Percentiles rank a stretch among this genome's conserved stretches.
Evolutionary conservation across 2,797 vertebrate genomes (phyloP).

Genomic region (Ctenopoma multispine): DNA sequence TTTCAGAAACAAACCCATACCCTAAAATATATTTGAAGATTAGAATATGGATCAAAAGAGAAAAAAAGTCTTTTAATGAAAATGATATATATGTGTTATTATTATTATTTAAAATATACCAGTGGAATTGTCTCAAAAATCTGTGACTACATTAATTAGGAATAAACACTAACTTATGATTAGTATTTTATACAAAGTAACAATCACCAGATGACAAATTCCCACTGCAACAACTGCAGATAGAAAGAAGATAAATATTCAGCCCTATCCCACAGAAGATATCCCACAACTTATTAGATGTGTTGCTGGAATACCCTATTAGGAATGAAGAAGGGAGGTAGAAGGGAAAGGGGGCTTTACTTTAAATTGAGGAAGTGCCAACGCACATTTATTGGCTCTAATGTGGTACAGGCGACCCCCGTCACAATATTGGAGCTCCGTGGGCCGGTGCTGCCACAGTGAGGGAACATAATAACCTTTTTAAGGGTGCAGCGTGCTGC

Average conservation of each 20-base stretch:
- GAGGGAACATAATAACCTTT: constrained; percentile 86
- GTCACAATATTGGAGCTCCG: constrained; percentile 72
- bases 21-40: neutral
- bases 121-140: neutral
- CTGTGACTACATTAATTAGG: constrained; percentile 3
- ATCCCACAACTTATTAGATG: constrained; percentile 83
- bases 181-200: constrained; percentile 36
- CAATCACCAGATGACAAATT: constrained; percentile 55
- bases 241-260: constrained; percentile 73
- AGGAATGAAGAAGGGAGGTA: constrained; percentile 83
- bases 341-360: constrained; percentile 86
- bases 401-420: constrained; percentile 84
- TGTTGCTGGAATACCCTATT: constrained; percentile 87
- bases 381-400: constrained; percentile 91
- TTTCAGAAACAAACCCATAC: constrained; percentile 21
- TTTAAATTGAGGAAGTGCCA: constrained; percentile 91
- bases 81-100: no score
- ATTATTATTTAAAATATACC: neutral
- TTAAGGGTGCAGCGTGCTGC: constrained; percentile 77
- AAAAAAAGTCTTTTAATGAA: neutral
- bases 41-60: neutral
- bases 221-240: constrained; percentile 58
- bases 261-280: constrained; percentile 74
- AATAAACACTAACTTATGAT: constrained; percentile 14
- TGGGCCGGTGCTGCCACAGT: constrained; percentile 75